Base-by-base conservation (phyloP, 2,888 invertebrate genomes). In the Fragum sueziense region DNA sequence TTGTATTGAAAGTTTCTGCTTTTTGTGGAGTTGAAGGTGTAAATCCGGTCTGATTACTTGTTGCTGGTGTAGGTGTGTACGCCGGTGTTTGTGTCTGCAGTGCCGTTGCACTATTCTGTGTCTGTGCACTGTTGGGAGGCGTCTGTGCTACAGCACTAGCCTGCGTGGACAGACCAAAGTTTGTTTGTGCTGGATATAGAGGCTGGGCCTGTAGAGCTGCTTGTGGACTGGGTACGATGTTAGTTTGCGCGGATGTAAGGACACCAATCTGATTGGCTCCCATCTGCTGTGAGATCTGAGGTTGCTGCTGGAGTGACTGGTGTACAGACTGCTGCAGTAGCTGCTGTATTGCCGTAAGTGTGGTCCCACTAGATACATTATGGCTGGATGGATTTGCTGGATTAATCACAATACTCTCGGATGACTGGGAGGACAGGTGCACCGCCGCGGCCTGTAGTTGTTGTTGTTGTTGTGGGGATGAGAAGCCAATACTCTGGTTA, bases 251-350 rank as follows among this genome's bases (percentile, higher is more conserved):
- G 20, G n/a, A 31, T 20, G 29, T 61, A 3, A 51, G 25, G 6
- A 52, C 52, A 31, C 52, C 33, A 47, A 47, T 25, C 41, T 51
- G 69, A 51, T 69, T 75, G 70, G 61, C 61, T 31, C 61, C 61
- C 61, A 61, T 61, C 9, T 57, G 71, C 27, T 72, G 76, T n/a
- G 62, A 71, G n/a, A 67, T 57, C 20, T 52, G 34, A 37, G 54
- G 70, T 59, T 70, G 70, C 29, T 70, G 70, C 27, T 70, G 70
- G n/a, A 34, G 14, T 4, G 47, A 29, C 29, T 68, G 68, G 11
- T 68, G 68, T 29, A 61, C 61, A 31, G 61, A 61, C 61, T 70
- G 61, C 47, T 70, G 75, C 11, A 71, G 34, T 22, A 57, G 31
- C 29, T 70, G 70, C 41, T 59, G 47, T 22, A 51, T 47, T n/a